Evolutionary conservation across 1,140 invertebrate genomes (phyloP).

Genomic region (Aricia agestis): DNA sequence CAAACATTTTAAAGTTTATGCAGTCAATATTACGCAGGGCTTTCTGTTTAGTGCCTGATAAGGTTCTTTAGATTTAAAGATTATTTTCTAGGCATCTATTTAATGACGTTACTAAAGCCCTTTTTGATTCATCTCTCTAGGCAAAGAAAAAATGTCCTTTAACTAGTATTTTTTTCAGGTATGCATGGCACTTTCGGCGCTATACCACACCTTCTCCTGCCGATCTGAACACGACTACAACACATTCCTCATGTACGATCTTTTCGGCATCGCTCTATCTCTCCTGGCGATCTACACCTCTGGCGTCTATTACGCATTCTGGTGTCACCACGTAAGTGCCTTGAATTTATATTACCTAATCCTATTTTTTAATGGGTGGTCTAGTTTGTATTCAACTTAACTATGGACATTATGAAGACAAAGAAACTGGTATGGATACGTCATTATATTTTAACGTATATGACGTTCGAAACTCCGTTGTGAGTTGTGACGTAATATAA

Average conservation of each 20-base stretch:
- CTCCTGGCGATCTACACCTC: slow-evolving; percentile 96
- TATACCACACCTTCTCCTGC: slow-evolving; percentile 97
- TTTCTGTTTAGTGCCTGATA: too few relatives aligned
- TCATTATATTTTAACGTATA: not conserved
- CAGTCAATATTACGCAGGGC: too few relatives aligned
- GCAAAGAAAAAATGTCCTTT: too few relatives aligned
- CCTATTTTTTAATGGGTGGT: not conserved
- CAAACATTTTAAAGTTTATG: too few relatives aligned
- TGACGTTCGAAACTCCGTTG: too few relatives aligned
- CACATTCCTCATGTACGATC: slow-evolving; percentile 92
- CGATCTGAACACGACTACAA: slow-evolving; percentile 91
- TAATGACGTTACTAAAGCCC: too few relatives aligned
- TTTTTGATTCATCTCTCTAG: too few relatives aligned
- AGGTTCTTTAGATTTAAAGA: too few relatives aligned
- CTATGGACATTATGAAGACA: not conserved
- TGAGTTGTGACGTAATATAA: too few relatives aligned
- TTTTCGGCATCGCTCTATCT: slow-evolving; percentile 95
- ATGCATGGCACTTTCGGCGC: slow-evolving; percentile 94
- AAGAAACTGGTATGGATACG: not conserved
- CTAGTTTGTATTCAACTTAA: not conserved
- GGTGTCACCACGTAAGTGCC: slow-evolving; percentile 90
- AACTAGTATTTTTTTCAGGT: slow-evolving; percentile 75
- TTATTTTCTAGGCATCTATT: too few relatives aligned
- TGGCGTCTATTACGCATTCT: slow-evolving; percentile 97
- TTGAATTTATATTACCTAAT: slow-evolving; percentile 3